Base-by-base conservation (phyloP, 2,113 vertebrate species). In the Albula glossodonta region DNA sequence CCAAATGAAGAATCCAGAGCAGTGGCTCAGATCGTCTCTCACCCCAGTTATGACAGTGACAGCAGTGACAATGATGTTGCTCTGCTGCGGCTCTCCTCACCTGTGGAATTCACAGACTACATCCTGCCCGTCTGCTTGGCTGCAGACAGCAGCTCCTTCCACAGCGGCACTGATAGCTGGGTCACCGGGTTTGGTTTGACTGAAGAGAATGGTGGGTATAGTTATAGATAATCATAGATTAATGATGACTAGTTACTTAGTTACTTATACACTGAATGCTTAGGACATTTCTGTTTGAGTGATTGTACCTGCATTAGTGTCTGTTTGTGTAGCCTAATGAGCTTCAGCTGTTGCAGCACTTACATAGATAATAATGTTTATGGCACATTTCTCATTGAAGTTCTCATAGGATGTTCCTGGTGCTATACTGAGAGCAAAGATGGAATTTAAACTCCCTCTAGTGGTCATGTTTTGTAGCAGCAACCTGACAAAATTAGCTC, bases 81-180 rank as follows among this genome's bases (percentile, higher is more conserved):
- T 51, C 63, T 89, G n/a, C 31, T 89, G 49, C 80, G 79, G 84
- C 19, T 88, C 31, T 22, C 50, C 11, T 51, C 66, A 48, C 10
- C 88, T 22, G 50, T 88, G 11, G 15, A 0, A 0, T 88, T 88
- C 56, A 88, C 48, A 13, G n/a, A 74, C n/a, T 74, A 78, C 12
- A 89, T 96, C 82, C 88, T 87, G 51, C 95, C 95, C 6, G 87
- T 95, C 74, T 96, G 94, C 85, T 89, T 95, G 53, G 94, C 95
- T 0, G 88, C 91, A 0, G 86, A 89, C 51, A 80, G 81, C 0
- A 92, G 92, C 85, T 86, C 81, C 84, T 94, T 96, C 84, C 90
- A 94, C 48, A 92, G 25, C 0, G 70, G 70, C n/a, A 74, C 70
- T 31, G 25, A 31, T n/a, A 74, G 70, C 70, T 74, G 70, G 70